Evolutionary conservation across 1,140 invertebrate species (phyloP).

Genomic region (Apis laboriosa): DNA sequence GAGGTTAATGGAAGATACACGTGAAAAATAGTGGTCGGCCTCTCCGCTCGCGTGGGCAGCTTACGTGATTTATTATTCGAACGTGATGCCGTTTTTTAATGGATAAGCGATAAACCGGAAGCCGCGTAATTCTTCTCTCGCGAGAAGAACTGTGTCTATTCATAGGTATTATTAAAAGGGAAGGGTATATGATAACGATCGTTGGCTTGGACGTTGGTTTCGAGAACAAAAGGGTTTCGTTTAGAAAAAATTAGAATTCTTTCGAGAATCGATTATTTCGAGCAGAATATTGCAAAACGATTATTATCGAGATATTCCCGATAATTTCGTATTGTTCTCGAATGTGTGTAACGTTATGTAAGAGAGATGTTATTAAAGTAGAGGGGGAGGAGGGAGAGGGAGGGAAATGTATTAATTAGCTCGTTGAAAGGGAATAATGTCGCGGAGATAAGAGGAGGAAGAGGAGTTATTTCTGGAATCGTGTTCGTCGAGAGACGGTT

Average conservation of each 20-base stretch:
- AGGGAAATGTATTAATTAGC: not conserved
- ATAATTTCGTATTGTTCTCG: not conserved
- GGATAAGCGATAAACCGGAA: constrained; percentile 47
- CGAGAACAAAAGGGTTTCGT: not conserved
- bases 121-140: constrained; percentile 34
- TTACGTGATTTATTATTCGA: constrained; percentile 36
- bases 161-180: not conserved
- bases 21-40: constrained; percentile 39
- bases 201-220: not conserved
- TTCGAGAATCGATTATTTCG: not conserved
- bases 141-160: constrained; percentile 33
- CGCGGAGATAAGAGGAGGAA: not conserved
- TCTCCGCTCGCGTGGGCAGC: constrained; percentile 25
- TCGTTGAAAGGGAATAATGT: not conserved
- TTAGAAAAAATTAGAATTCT: constrained; percentile 3
- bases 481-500: not conserved
- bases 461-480: not conserved
- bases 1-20: constrained; percentile 32
- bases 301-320: not conserved
- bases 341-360: not conserved
- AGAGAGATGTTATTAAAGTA: not conserved
- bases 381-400: too few species aligned
- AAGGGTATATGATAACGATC: constrained; percentile 4
- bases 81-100: constrained; percentile 49
- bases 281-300: not conserved